Base-by-base conservation (phyloP, 1,140 invertebrate species). In the Zaprionus ghesquierei region DNA sequence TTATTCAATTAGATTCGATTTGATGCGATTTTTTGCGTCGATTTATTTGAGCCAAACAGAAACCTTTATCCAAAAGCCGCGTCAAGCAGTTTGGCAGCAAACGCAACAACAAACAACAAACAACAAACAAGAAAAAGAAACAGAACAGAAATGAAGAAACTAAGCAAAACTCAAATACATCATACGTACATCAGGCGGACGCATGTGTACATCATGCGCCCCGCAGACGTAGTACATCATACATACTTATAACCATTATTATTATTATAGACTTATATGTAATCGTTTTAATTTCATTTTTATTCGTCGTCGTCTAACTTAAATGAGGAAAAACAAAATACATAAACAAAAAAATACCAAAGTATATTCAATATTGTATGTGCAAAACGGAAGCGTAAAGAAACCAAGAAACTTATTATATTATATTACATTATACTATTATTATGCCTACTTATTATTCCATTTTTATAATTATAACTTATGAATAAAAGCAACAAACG, bases 401-500 rank as follows among this genome's bases (percentile, higher is more conserved):
- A 80, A 86, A 81, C 69, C 61, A 80, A 75, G 46, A 63, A 62
- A 29, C 84, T 79, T 87, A 87, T 87, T 87, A 82, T 87, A 86
- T 86, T 86, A 69, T 79, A 87, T 87, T 87, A 86, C 60, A 85
- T 86, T 86, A 82, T 84, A 81, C 41, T 80, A 87, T 87, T 87
- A 89, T 87, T 86, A 86, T 81, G 82, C 82, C 82, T 86, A 86
- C 82, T 86, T 86, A 86, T 86, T 86, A 89, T 89, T 89, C 84
- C 84, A 89, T 89, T 89, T 89, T 89, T 89, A 89, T 84, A 84
- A 89, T 89, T 89, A 89, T 75, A 89, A 82, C 84, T 89, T 89
- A 89, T 50, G 69, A 78, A 82, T 70, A 74, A 80, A 86, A 66
- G 68, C 50, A 84, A 77, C 41, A 62, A 61, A 41, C 35, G 35